Conservation (phyloP, 1,140 invertebrate species). For the Cotesia glomerata region DNA sequence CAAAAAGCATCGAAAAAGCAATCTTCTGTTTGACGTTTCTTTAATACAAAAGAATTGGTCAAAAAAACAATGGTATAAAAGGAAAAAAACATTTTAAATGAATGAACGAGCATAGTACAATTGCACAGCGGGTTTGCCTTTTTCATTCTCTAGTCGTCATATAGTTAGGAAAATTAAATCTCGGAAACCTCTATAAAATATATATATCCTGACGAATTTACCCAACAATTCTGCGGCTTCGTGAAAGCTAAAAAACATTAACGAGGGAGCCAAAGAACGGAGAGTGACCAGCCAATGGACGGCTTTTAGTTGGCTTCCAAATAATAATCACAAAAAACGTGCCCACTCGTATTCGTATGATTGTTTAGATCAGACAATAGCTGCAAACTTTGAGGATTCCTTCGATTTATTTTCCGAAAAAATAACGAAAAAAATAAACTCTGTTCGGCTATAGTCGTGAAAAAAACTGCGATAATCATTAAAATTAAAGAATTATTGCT, state of each 20-base stretch:
- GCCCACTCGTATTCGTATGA: background rate
- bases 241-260: constrained; percentile 14
- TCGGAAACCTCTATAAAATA: constrained; percentile 29
- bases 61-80: background rate
- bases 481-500: too few relatives aligned
- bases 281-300: background rate
- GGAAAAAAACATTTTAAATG: background rate
- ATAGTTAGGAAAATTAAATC: constrained; percentile 23
- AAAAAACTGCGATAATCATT: too few relatives aligned
- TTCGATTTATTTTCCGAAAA: background rate
- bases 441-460: too few relatives aligned
- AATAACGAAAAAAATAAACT: too few relatives aligned
- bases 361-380: background rate
- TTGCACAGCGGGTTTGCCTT: background rate
- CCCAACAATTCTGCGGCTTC: constrained; percentile 17
- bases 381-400: constrained; percentile 1
- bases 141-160: too few relatives aligned
- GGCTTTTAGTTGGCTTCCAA: constrained; percentile 29
- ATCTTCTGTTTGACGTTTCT: constrained; percentile 23
- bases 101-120: background rate
- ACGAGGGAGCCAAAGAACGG: constrained; percentile 11
- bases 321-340: constrained; percentile 10
- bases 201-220: constrained; percentile 11
- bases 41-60: constrained; percentile 9
- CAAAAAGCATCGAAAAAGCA: constrained; percentile 18